Percentiles rank a stretch among this genome's conserved stretches.
Conservation (phyloP, 2,113 vertebrate species). For the Psammodynastes pulverulentus region DNA sequence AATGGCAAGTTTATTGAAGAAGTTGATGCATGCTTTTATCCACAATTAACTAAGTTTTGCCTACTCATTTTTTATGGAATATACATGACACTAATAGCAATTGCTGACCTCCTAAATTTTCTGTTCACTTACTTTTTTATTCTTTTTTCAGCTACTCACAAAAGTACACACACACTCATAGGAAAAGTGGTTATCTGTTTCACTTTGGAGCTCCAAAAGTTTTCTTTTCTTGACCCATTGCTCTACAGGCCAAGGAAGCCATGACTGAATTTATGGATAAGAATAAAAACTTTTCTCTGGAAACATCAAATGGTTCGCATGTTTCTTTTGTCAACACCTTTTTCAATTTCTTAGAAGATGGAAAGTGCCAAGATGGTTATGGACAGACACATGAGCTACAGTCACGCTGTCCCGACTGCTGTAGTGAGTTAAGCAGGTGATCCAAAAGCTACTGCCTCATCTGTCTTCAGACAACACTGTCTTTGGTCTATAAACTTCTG, state of each 20-base stretch:
- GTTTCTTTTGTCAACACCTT: constrained; percentile 9
- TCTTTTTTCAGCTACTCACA: background rate
- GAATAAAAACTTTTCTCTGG: background rate
- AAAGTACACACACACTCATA: background rate
- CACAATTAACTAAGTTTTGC: background rate
- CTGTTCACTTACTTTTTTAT: background rate
- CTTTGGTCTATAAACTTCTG: background rate
- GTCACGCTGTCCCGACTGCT: constrained; percentile 19
- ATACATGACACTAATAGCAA: background rate
- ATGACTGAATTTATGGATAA: background rate
- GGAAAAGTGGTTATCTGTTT: background rate
- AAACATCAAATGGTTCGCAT: background rate
- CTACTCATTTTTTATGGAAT: background rate
- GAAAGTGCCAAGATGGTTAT: background rate
- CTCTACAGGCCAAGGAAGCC: constrained; percentile 10
- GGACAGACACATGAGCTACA: constrained; percentile 7
- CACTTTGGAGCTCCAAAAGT: background rate
- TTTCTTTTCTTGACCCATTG: background rate
- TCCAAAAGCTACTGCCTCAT: constrained; percentile 8
- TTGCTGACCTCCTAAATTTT: background rate
- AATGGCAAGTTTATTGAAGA: background rate
- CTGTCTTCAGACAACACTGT: background rate
- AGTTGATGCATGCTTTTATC: background rate
- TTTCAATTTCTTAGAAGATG: constrained; percentile 2
- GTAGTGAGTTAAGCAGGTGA: constrained; percentile 32